Percentiles rank a stretch among this genome's conserved stretches.
Conservation (phyloP, 2,888 invertebrate species). For the Agonopterix subpropinquella region DNA sequence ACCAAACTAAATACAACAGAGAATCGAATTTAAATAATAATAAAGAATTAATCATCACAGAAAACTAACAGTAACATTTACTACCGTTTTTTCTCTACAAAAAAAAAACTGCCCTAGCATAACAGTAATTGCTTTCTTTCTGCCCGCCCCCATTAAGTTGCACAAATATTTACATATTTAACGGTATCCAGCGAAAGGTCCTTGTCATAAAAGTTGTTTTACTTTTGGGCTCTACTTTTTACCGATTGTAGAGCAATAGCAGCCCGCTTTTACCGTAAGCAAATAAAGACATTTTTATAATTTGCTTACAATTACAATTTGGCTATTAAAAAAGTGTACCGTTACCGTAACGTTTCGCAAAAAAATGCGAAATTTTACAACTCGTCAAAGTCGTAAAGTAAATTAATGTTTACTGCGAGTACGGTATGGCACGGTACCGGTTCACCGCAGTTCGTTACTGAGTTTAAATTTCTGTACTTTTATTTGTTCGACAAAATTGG, state of each 20-base stretch:
- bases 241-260: constrained; percentile 50
- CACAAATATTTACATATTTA: constrained; percentile 40
- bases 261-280: constrained; percentile 41
- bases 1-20: no score
- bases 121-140: constrained; percentile 26
- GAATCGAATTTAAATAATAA: no score
- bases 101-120: constrained; percentile 22
- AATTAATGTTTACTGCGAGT: constrained; percentile 21
- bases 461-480: neutral
- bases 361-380: constrained; percentile 17
- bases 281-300: constrained; percentile 64
- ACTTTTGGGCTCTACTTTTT: constrained; percentile 65
- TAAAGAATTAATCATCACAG: no score
- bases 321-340: constrained; percentile 24
- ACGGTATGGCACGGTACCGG: constrained; percentile 1
- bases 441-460: constrained; percentile 19
- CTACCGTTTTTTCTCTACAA: neutral
- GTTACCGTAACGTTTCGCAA: constrained; percentile 17
- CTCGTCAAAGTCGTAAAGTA: constrained; percentile 23
- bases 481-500: no score
- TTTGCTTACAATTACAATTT: constrained; percentile 23
- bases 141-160: constrained; percentile 33
- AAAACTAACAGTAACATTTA: neutral
- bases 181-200: constrained; percentile 40
- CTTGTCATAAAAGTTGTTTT: constrained; percentile 38